Percentiles rank a stretch among this genome's conserved stretches.
phyloP scores from a whole-genome alignment of 2,888 invertebrate species.

The Hemicrepidius hirtus region DNA sequence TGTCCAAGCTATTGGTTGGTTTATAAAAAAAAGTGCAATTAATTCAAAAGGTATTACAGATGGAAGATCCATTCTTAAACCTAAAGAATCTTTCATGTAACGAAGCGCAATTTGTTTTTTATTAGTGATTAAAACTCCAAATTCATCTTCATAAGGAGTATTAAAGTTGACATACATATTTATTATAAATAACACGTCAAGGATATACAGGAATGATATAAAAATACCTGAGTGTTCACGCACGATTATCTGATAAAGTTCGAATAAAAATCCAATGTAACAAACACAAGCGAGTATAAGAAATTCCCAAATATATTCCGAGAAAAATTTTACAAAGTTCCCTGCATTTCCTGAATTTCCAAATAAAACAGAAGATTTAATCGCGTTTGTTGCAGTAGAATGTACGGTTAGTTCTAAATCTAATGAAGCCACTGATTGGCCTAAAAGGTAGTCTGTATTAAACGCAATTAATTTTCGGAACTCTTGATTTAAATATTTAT shows the following conservation, averaged over 20 bases:
- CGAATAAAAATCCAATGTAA: conserved; percentile 9
- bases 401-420: no score
- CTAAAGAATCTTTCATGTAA: conserved; percentile 49
- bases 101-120: conserved; percentile 48
- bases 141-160: conserved; percentile 55
- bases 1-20: conserved; percentile 12
- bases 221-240: background rate
- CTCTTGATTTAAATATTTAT: conserved; percentile 39
- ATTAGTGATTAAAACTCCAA: conserved; percentile 53
- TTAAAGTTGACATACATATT: conserved; percentile 56
- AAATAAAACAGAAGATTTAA: no score
- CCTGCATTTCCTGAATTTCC: no score
- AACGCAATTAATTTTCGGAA: conserved; percentile 48
- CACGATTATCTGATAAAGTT: conserved; percentile 28
- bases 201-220: conserved; percentile 41
- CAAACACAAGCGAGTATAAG: conserved; percentile 12
- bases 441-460: conserved; percentile 52
- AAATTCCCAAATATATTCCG: conserved; percentile 12
- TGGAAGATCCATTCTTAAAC: conserved; percentile 55
- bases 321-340: background rate
- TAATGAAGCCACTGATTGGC: background rate
- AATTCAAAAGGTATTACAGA: conserved; percentile 55
- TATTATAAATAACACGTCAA: conserved; percentile 54
- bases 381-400: no score
- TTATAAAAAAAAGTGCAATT: conserved; percentile 41